Percentiles rank a stretch among this genome's conserved stretches.
These are phyloP conservation scores for Venturia canescens DNA, from an alignment of 1,140 invertebrate species.

Conservation along the genomic window DNA sequence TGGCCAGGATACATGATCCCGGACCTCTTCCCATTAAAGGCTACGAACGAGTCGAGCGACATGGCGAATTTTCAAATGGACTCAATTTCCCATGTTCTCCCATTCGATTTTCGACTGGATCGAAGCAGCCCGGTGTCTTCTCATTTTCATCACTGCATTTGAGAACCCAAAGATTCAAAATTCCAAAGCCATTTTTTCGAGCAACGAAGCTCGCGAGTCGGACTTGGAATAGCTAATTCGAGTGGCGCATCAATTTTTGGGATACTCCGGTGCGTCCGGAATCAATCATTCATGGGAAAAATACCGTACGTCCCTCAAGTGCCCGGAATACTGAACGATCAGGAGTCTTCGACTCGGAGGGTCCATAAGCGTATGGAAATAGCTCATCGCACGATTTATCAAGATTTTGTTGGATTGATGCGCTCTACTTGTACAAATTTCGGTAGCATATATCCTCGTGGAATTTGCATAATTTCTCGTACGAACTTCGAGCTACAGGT, in stretches of 20 bases:
- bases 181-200: not conserved
- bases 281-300: not conserved
- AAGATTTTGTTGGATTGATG: constrained; percentile 18
- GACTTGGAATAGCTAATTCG: not conserved
- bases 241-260: not conserved
- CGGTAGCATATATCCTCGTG: constrained; percentile 60
- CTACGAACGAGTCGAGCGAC: constrained; percentile 1
- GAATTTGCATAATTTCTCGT: constrained; percentile 73
- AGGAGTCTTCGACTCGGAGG: not conserved
- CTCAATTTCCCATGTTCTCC: not conserved
- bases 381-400: constrained; percentile 19
- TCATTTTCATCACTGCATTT: not conserved
- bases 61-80: not conserved
- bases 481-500: constrained; percentile 70
- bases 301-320: not conserved
- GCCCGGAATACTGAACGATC: not conserved
- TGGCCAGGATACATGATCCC: not conserved
- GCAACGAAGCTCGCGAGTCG: not conserved
- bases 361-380: not conserved
- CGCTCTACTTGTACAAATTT: not conserved
- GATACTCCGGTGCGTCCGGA: not conserved
- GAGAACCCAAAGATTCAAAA: not conserved
- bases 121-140: not conserved
- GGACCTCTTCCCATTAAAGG: constrained; percentile 18
- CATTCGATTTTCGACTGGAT: not conserved